Evolutionary conservation across 2,113 vertebrate species (phyloP).

Genomic region (Psammodynastes pulverulentus): DNA sequence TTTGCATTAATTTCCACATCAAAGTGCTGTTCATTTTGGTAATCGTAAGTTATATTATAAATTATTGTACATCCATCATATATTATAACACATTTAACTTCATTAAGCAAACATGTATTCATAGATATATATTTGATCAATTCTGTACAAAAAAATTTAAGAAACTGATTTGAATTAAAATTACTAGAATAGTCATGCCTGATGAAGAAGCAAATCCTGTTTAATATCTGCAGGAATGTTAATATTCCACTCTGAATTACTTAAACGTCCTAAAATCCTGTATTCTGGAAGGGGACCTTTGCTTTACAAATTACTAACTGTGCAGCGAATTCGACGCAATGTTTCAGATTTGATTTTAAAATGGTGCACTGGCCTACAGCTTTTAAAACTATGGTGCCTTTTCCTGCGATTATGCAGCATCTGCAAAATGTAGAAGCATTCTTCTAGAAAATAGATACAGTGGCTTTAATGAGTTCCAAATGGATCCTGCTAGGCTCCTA

Average conservation of each 20-base stretch:
- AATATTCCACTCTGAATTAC: slow-evolving; percentile 9
- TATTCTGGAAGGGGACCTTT: not conserved
- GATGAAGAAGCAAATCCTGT: not conserved
- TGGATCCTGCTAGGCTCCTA: not conserved
- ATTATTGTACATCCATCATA: not conserved
- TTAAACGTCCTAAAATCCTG: accelerated
- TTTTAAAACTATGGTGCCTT: not conserved
- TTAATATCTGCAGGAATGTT: slow-evolving; percentile 15
- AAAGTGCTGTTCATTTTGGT: not conserved
- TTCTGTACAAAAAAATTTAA: not conserved
- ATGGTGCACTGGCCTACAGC: not conserved
- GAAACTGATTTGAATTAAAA: slow-evolving; percentile 4
- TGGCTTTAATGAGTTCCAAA: not conserved
- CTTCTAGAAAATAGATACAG: not conserved
- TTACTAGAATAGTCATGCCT: not conserved
- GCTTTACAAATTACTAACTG: not conserved
- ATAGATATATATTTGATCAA: not conserved
- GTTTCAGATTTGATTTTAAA: not conserved
- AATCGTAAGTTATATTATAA: not conserved
- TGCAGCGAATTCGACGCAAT: not conserved
- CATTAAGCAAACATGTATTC: not conserved
- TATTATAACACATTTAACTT: not conserved
- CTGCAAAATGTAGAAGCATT: not conserved
- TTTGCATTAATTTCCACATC: not conserved
- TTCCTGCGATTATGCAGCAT: not conserved